Conservation (phyloP, 2,888 invertebrate species). For the Pseudeuparius sepicola region DNA sequence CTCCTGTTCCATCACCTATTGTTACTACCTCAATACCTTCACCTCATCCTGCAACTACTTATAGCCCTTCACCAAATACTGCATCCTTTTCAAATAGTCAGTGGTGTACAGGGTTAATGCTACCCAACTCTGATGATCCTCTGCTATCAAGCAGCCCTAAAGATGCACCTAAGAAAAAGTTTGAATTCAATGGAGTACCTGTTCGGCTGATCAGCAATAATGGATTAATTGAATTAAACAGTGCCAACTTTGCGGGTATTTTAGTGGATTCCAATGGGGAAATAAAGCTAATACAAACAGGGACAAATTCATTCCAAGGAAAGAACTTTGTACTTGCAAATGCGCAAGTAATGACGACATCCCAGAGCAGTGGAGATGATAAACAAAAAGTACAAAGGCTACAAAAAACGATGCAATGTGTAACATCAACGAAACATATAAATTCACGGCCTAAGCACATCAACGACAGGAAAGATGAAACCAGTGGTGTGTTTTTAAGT, state of each 20-base stretch:
- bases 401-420: slow-evolving; percentile 31
- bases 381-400: slow-evolving; percentile 30
- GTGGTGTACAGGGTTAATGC: slow-evolving; percentile 60
- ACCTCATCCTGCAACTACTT: slow-evolving; percentile 22
- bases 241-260: slow-evolving; percentile 47
- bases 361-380: slow-evolving; percentile 24
- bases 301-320: slow-evolving; percentile 38
- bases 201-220: slow-evolving; percentile 47
- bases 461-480: slow-evolving; percentile 51
- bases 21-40: slow-evolving; percentile 32
- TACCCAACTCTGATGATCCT: slow-evolving; percentile 82
- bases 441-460: slow-evolving; percentile 34
- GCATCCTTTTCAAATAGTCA: slow-evolving; percentile 38
- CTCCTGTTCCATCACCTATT: slow-evolving; percentile 38
- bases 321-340: slow-evolving; percentile 38
- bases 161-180: slow-evolving; percentile 49
- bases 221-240: slow-evolving; percentile 45
- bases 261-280: slow-evolving; percentile 53
- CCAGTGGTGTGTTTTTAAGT: slow-evolving; percentile 69
- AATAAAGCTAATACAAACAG: slow-evolving; percentile 50
- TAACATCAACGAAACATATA: slow-evolving; percentile 32
- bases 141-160: slow-evolving; percentile 73
- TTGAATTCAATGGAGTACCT: slow-evolving; percentile 46
- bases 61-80: slow-evolving; percentile 33
- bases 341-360: slow-evolving; percentile 28